Base-by-base conservation (phyloP, 2,113 vertebrate genomes). In the Glaucomys volans region DNA sequence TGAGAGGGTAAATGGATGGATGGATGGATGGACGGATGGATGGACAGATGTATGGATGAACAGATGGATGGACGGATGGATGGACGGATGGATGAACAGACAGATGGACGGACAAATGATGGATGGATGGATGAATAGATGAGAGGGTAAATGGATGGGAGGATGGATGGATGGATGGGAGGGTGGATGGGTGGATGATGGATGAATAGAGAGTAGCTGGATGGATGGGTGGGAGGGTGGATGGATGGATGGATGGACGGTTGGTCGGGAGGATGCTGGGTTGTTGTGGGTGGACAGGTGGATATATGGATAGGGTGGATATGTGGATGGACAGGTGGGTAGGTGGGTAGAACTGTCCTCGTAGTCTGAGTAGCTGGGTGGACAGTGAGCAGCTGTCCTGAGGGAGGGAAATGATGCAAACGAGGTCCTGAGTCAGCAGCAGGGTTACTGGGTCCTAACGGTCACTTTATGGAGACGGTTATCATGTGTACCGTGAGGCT, bases 401-500 rank as follows among this genome's bases (percentile, higher is more conserved):
- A 40, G 24, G 8, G 24, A 30, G 17, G 37, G 28, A 44, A 64
- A 72, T 1, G 35, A 54, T 16, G 2, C 32, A 11, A 10, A 40
- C 28, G 13, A 32, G 44, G 59, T 35, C 79, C 20, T 4, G 35
- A 35, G 13, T 5, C 54, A 20, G 54, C 5, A 18, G 54, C 18
- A 54, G 18, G 5, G 14, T 1, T 40, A 47, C 14, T 4, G 1
- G 14, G 3, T 44, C 57, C 18, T 6, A 1, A 44, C 2, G 1
- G 42, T 59, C 59, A 17, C 32, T 30, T 17, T 24, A 13, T 13
- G 66, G 86, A 47, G 54, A 6, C 2, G 14, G 12, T 57, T 9
- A 40, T 17, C 16, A 2, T 14, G 2, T 11, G n/a, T 4, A 40
- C 66, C 32, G 69, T 12, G 47, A 26, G n/a, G 40, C 16, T 75